A percentile compares a stretch with the other conserved stretches of the same genome.
These are phyloP conservation scores for Neria commutata DNA, from an alignment of 2,888 invertebrate genomes.

Conservation along the genomic window DNA sequence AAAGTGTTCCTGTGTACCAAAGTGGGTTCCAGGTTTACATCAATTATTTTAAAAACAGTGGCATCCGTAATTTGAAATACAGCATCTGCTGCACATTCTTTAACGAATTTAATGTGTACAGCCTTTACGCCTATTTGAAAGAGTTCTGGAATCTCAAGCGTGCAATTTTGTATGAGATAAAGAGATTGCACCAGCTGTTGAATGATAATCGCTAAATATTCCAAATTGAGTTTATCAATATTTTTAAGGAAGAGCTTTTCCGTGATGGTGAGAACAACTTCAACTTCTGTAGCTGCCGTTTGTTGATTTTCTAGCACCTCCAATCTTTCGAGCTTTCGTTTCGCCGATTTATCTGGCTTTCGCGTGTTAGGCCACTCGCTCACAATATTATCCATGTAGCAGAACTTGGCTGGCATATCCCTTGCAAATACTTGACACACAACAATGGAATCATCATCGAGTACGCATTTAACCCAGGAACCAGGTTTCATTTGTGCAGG, in stretches of 20 bases:
- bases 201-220: conserved; percentile 17
- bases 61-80: conserved; percentile 35
- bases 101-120: conserved; percentile 34
- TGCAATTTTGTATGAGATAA: conserved; percentile 24
- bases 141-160: conserved; percentile 26
- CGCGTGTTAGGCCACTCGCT: conserved; percentile 29
- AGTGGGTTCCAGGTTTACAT: conserved; percentile 37
- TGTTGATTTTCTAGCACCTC: conserved; percentile 3
- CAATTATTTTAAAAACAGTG: conserved; percentile 38
- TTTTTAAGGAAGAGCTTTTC: conserved; percentile 30
- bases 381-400: conserved; percentile 46
- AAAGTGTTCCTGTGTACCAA: conserved; percentile 10
- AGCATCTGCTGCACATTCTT: conserved; percentile 5
- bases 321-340: conserved; percentile 2
- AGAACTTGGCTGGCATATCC: conserved; percentile 31
- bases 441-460: conserved; percentile 29
- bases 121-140: conserved; percentile 39
- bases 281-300: neutral
- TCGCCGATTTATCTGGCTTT: neutral
- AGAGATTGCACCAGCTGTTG: conserved; percentile 31
- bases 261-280: conserved; percentile 23
- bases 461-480: conserved; percentile 40
- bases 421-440: conserved; percentile 42
- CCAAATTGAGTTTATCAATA: conserved; percentile 6
- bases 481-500: conserved; percentile 19